phyloP scores from a whole-genome alignment of 2,113 vertebrate species.

The Antechinus flavipes region DNA sequence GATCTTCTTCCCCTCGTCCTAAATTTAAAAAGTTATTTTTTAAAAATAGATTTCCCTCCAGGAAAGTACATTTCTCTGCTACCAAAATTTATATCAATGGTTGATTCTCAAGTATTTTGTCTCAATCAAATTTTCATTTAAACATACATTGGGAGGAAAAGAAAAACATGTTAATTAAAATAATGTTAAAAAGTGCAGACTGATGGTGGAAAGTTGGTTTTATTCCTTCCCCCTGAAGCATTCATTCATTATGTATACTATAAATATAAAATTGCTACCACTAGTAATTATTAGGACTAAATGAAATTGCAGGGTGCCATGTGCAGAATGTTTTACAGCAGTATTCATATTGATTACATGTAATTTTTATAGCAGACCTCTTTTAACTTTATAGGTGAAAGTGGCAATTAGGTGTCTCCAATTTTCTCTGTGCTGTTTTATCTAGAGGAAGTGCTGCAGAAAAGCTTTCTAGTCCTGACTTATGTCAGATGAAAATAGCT shows the following conservation, averaged over 20 bases:
- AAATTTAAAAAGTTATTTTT: neutral
- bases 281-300: constrained; percentile 77
- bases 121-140: neutral
- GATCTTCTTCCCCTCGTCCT: neutral
- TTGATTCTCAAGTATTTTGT: neutral
- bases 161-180: constrained; percentile 66
- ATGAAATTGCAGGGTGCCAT: constrained; percentile 80
- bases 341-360: constrained; percentile 81
- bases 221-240: constrained; percentile 43
- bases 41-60: neutral
- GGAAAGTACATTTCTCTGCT: constrained; percentile 10
- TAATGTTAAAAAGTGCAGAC: constrained; percentile 60
- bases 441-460: neutral
- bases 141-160: constrained; percentile 51
- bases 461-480: constrained; percentile 22
- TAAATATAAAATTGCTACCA: constrained; percentile 80
- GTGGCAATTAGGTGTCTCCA: constrained; percentile 69
- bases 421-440: constrained; percentile 47
- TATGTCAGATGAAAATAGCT: constrained; percentile 6
- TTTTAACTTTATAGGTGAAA: constrained; percentile 75
- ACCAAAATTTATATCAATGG: neutral
- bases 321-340: constrained; percentile 78
- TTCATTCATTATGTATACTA: constrained; percentile 76
- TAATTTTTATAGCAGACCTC: constrained; percentile 78
- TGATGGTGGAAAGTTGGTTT: neutral